phyloP scores from a whole-genome alignment of 2,888 invertebrate genomes.

The Chymomyza procnemis region DNA sequence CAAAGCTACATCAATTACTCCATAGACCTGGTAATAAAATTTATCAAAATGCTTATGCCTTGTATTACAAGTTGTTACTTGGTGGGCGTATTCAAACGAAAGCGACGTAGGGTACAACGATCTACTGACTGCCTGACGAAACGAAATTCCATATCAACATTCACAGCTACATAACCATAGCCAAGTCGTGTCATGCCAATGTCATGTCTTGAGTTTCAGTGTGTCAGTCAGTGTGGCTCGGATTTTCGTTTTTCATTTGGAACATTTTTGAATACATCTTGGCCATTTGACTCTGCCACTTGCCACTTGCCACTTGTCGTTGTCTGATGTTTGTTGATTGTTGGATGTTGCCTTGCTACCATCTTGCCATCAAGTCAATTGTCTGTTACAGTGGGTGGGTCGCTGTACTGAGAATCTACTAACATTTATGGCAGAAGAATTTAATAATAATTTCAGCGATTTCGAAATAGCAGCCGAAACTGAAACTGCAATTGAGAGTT shows the following conservation, averaged over 20 bases:
- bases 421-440: constrained; percentile 71
- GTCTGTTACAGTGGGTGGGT: constrained; percentile 67
- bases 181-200: constrained; percentile 7
- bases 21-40: constrained; percentile 52
- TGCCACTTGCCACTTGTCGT: constrained; percentile 10
- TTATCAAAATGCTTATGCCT: constrained; percentile 57
- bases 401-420: constrained; percentile 63
- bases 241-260: background rate
- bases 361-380: constrained; percentile 5
- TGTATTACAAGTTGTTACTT: constrained; percentile 33
- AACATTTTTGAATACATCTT: constrained; percentile 4
- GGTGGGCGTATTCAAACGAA: constrained; percentile 29
- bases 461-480: constrained; percentile 46
- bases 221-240: background rate
- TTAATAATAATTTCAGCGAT: constrained; percentile 71
- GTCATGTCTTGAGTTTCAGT: constrained; percentile 4
- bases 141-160: constrained; percentile 40
- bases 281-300: constrained; percentile 22
- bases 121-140: constrained; percentile 44
- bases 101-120: constrained; percentile 37
- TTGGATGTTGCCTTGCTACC: constrained; percentile 7
- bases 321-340: background rate
- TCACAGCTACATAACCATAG: constrained; percentile 18
- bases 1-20: background rate
- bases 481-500: constrained; percentile 19